These are phyloP conservation scores for Loris lydekkerianus DNA, from an alignment of 2,797 vertebrate genomes.

Conservation along the genomic window DNA sequence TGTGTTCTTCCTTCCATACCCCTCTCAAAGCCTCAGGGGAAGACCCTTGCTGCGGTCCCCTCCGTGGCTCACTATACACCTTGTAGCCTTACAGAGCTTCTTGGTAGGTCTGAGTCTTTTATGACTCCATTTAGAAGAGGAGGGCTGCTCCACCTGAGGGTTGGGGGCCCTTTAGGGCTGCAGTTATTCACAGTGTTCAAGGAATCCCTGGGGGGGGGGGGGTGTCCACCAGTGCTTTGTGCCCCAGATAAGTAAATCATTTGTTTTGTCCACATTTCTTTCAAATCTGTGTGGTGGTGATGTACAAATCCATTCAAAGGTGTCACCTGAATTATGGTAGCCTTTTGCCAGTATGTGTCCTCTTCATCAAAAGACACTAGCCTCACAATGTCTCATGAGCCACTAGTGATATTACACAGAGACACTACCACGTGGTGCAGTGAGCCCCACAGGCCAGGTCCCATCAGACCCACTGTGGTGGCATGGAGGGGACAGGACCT, in stretches of 20 bases:
- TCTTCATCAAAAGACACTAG: conserved; percentile 6
- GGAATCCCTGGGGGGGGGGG: not conserved
- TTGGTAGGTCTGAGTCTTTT: not conserved
- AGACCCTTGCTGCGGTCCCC: not conserved
- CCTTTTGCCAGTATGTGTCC: not conserved
- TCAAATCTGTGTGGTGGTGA: not conserved
- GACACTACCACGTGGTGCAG: not conserved
- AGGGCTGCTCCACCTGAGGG: not conserved
- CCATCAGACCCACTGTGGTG: not conserved
- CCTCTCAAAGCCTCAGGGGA: not conserved
- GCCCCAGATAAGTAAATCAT: not conserved
- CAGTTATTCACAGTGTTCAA: not conserved
- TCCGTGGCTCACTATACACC: not conserved
- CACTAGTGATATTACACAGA: not conserved
- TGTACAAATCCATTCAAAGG: not conserved
- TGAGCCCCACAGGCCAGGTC: not conserved
- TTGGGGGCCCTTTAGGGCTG: not conserved
- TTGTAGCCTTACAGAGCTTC: not conserved
- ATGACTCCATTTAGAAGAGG: not conserved
- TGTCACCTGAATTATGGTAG: not conserved
- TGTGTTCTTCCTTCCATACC: not conserved
- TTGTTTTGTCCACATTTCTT: not conserved
- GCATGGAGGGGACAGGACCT: not conserved
- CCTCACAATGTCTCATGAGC: not conserved
- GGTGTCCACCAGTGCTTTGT: not conserved